Base-by-base conservation (phyloP, 2,113 vertebrate genomes). In the Sciurus niger region DNA sequence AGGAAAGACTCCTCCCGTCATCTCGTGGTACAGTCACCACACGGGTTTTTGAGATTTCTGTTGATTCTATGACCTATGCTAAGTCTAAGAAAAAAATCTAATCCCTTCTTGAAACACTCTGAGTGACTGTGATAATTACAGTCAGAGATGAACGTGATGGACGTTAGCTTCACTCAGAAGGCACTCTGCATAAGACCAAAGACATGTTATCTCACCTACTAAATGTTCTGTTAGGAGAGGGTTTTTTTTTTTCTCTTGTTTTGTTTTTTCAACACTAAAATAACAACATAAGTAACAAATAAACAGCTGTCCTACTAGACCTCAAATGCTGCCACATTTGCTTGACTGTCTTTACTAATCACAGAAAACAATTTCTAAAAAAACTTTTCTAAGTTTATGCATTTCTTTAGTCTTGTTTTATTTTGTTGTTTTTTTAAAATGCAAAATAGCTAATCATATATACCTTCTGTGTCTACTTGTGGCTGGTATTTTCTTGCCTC, bases 181-280 rank as follows among this genome's bases (percentile, higher is more conserved):
- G 17, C 11, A 63, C 43, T 74, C 48, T 67, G 40, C 32, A 13
- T 34, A 89, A 86, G n/a, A 93, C 34, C 79, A 83, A 73, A 84
- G n/a, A 3, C 16, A 79, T 93, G 14, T 22, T 96, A 40, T 89
- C 86, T 83, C 86, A 70, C 22, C 32, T 73, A 79, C 12, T 9
- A 0, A 55, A 63, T 48, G 32, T 74, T 85, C 43, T 85, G 30
- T 70, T 74, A 76, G 51, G 78, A 85, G 20, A 95, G 37, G 25
- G 22, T 10, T 93, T 79, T n/a, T 86, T 95, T n/a, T 86, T 95
- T 4, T 4, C 40, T 48, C 6, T 48, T 48, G 46, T 48, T 48
- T 48, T 48, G 46, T 68, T 51, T 34, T 28, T 32, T 32, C 32
- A 94, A 92, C 20, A 92, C 17, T 87, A 73, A 88, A 95, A 94